Base-by-base conservation (phyloP, 2,888 invertebrate species). In the Trissolcus japonicus region DNA sequence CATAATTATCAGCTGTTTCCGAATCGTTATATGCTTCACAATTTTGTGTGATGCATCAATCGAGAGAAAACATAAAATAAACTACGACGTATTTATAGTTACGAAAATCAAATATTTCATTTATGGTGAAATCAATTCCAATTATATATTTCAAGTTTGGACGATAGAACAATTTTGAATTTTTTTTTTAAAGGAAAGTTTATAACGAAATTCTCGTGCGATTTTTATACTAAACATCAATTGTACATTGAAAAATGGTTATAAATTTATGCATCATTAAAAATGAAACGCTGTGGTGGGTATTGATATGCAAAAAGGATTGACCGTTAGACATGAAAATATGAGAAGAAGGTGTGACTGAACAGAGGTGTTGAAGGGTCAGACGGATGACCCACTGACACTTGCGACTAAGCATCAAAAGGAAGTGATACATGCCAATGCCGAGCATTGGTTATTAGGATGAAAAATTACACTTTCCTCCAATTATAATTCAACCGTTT, bases 371-470 rank as follows among this genome's bases (percentile, higher is more conserved):
- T 56, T 53, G 53, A 74, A 78, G 78, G 74, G 74, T 69, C 56
- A 60, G 61, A 69, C 53, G 71, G 50, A 68, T 74, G 56, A 74
- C 69, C 78, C 60, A 74, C 65, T 74, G 60, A 61, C 73, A 78
- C 63, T 65, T 16, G 48, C 61, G 54, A 56, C 40, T 54, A 60
- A 74, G 68, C 63, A 25, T 35, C 35, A 74, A 62, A 62, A 69
- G 69, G 72, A 79, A 80, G 67, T 78, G 79, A 75, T 76, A 73
- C 51, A 60, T 79, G 48, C 75, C 62, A 65, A 75, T 80, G 82
- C 71, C 83, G 85, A 85, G 80, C 86, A 87, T 84, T 82, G 83
- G 83, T 85, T 86, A 84, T 86, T 87, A 86, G 84, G 83, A 83
- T 86, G 87, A 86, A 86, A 87, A 87, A 86, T 85, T 83, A 85